Percentiles rank a stretch among this genome's conserved stretches.
phyloP scores from a whole-genome alignment of 2,888 invertebrate species.

The Torymus texanus region DNA sequence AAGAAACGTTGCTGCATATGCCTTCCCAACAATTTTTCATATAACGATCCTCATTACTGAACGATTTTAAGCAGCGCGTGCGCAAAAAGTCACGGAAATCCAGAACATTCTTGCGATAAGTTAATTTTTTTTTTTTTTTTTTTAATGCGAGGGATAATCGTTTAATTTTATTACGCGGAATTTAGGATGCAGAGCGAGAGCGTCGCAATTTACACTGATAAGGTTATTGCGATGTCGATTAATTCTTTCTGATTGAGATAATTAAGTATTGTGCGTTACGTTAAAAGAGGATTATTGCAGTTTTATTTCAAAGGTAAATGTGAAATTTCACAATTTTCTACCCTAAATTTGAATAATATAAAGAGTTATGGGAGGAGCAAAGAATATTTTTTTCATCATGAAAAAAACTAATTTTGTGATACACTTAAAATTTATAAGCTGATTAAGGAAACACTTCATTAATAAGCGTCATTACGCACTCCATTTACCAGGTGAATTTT shows the following conservation, averaged over 20 bases:
- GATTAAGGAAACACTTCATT: slow-evolving; percentile 44
- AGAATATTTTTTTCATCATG: background rate
- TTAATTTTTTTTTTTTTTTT: too few species aligned
- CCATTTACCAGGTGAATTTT: slow-evolving; percentile 16
- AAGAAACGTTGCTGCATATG: background rate
- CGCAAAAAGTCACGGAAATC: too few species aligned
- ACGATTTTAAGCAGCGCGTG: too few species aligned
- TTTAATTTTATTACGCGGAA: slow-evolving; percentile 44
- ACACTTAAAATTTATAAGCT: slow-evolving; percentile 35
- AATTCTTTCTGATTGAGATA: slow-evolving; percentile 31
- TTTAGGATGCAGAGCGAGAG: background rate
- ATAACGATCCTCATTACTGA: too few species aligned
- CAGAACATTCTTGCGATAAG: too few species aligned
- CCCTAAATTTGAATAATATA: slow-evolving; percentile 31
- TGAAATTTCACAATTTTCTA: slow-evolving; percentile 22
- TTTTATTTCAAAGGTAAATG: slow-evolving; percentile 8
- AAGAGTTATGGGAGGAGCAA: background rate
- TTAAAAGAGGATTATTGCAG: slow-evolving; percentile 2
- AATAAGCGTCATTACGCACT: slow-evolving; percentile 25
- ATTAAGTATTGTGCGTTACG: slow-evolving; percentile 31
- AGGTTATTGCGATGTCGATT: slow-evolving; percentile 22
- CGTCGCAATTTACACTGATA: slow-evolving; percentile 41
- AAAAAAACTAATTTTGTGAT: slow-evolving; percentile 15
- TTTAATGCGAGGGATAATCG: background rate
- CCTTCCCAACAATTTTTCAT: too few species aligned